phyloP scores from a whole-genome alignment of 2,797 vertebrate genomes.

The Botia kubotai region DNA sequence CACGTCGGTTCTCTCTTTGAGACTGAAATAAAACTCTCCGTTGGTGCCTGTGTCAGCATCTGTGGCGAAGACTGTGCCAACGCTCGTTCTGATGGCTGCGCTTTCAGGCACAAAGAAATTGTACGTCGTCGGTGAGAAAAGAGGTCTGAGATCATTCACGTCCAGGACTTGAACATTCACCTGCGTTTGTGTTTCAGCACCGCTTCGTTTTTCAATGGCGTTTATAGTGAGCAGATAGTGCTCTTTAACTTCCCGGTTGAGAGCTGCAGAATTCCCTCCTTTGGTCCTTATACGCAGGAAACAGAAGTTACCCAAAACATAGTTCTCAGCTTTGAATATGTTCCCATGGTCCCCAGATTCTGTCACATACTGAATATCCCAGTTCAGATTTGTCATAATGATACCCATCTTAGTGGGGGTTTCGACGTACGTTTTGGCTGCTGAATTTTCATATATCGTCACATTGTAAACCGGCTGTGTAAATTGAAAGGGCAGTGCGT shows the following conservation, averaged over 20 bases:
- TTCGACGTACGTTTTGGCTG: constrained; percentile 84
- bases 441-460: constrained; percentile 86
- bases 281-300: constrained; percentile 88
- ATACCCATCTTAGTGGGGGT: constrained; percentile 85
- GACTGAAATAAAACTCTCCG: constrained; percentile 87
- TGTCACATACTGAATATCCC: constrained; percentile 86
- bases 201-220: constrained; percentile 81
- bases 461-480: constrained; percentile 81
- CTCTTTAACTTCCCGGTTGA: constrained; percentile 86
- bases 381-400: constrained; percentile 74
- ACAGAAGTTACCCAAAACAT: constrained; percentile 85
- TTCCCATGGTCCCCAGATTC: constrained; percentile 84
- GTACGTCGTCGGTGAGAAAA: constrained; percentile 87
- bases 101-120: constrained; percentile 84
- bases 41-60: constrained; percentile 88
- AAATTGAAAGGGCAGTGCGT: constrained; percentile 74
- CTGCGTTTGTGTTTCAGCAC: constrained; percentile 76
- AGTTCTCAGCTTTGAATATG: constrained; percentile 87
- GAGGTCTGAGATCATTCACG: constrained; percentile 85
- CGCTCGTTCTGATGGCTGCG: constrained; percentile 82
- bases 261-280: constrained; percentile 85
- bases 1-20: constrained; percentile 82
- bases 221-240: constrained; percentile 80
- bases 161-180: constrained; percentile 84
- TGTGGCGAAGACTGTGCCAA: constrained; percentile 82